phyloP scores from a whole-genome alignment of 2,797 vertebrate genomes.

The Macrochelys suwanniensis region DNA sequence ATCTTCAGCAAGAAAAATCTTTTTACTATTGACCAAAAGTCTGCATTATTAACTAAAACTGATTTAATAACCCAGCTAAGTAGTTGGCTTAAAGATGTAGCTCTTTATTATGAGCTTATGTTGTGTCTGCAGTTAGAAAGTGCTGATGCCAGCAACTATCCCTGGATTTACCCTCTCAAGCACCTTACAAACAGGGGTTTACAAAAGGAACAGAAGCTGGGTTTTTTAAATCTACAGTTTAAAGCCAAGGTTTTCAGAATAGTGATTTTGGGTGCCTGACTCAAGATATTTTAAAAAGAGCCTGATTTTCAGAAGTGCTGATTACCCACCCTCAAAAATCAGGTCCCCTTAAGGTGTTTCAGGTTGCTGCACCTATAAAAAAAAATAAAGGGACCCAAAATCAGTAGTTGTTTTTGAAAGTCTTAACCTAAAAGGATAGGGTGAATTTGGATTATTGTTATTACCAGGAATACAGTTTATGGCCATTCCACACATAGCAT shows the following conservation, averaged over 20 bases:
- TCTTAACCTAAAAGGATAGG: background rate
- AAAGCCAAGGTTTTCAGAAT: slow-evolving; percentile 13
- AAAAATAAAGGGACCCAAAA: background rate
- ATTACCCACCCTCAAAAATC: background rate
- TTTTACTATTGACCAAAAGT: background rate
- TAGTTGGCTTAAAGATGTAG: background rate
- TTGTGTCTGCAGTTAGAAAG: background rate
- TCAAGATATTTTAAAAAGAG: background rate
- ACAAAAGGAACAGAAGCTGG: slow-evolving; percentile 31
- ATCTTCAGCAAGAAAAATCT: background rate
- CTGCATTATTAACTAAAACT: background rate
- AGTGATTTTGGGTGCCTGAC: background rate
- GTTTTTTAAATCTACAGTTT: slow-evolving; percentile 4
- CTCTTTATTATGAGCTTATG: background rate
- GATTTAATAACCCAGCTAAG: background rate
- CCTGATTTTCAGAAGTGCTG: background rate
- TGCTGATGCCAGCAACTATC: background rate
- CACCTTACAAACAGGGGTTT: slow-evolving; percentile 43
- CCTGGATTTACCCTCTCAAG: background rate
- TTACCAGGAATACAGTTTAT: background rate
- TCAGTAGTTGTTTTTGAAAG: slow-evolving; percentile 1
- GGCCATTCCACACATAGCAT: slow-evolving; percentile 18
- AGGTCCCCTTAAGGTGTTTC: background rate
- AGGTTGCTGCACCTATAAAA: background rate
- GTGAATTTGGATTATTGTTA: background rate